Evolutionary conservation across 2,113 vertebrate genomes (phyloP).

Genomic region (Regulus satrapa): DNA sequence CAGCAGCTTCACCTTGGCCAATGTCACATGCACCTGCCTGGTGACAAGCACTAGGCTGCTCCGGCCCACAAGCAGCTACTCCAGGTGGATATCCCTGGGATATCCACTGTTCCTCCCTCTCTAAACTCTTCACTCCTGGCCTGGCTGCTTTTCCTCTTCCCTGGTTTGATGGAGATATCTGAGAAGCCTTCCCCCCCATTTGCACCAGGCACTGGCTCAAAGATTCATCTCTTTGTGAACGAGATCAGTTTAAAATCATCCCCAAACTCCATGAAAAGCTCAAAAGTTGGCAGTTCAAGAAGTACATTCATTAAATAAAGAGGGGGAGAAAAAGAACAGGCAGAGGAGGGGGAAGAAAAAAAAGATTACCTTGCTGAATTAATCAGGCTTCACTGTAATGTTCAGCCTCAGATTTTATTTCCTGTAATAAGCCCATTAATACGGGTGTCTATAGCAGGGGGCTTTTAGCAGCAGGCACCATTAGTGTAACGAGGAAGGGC

Average conservation of each 20-base stretch:
- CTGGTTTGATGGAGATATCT: neutral
- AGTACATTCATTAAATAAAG: conserved; percentile 54
- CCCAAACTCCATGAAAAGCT: neutral
- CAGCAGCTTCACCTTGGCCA: neutral
- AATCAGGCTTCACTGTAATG: conserved; percentile 64
- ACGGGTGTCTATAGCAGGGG: conserved; percentile 62
- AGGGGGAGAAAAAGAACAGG: neutral
- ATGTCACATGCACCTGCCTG: neutral
- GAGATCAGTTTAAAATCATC: conserved; percentile 8
- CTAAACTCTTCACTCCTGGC: neutral
- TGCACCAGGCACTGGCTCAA: accelerated
- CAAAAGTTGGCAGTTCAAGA: conserved; percentile 37
- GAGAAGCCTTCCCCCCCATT: neutral
- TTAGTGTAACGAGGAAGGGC: conserved; percentile 70
- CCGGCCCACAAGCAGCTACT: accelerated
- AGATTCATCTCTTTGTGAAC: neutral
- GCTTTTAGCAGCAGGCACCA: conserved; percentile 66
- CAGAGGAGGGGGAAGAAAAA: neutral
- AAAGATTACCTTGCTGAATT: conserved; percentile 65
- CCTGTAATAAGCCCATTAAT: conserved; percentile 73
- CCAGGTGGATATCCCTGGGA: neutral
- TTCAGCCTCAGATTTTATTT: conserved; percentile 68
- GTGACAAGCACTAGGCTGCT: neutral
- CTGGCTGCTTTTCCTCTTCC: neutral
- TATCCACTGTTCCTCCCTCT: neutral